Conservation (phyloP, 2,113 vertebrate species). For the Charadrius vociferus region DNA sequence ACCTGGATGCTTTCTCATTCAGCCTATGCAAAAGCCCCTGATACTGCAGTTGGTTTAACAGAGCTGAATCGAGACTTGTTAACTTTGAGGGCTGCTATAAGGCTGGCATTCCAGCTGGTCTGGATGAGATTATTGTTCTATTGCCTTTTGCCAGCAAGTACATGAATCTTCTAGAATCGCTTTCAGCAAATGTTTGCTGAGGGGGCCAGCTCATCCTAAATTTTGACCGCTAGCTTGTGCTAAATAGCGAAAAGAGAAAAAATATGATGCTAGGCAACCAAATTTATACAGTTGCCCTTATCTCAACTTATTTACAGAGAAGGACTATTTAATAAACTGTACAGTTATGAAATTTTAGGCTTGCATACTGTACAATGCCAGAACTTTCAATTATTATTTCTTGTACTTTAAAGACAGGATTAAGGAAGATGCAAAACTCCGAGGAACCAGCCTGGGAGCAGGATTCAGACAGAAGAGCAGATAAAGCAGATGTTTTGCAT, state of each 20-base stretch:
- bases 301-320: not conserved
- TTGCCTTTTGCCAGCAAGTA: not conserved
- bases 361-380: not conserved
- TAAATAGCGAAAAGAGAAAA: not conserved
- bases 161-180: not conserved
- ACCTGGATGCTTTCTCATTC: not conserved
- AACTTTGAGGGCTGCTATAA: not conserved
- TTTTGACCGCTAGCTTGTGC: not conserved
- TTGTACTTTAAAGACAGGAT: not conserved
- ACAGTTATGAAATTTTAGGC: not conserved
- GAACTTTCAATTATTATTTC: not conserved
- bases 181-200: not conserved
- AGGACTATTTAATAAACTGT: not conserved
- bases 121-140: not conserved
- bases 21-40: not conserved
- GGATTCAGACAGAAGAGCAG: not conserved
- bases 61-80: not conserved
- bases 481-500: constrained; percentile 37
- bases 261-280: not conserved
- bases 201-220: not conserved
- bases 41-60: not conserved
- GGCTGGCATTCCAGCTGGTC: not conserved
- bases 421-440: not conserved
- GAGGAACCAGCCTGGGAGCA: not conserved
- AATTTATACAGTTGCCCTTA: not conserved